These are phyloP conservation scores for Bryconaethiops microstoma DNA, from an alignment of 2,797 vertebrate genomes.

Conservation along the genomic window DNA sequence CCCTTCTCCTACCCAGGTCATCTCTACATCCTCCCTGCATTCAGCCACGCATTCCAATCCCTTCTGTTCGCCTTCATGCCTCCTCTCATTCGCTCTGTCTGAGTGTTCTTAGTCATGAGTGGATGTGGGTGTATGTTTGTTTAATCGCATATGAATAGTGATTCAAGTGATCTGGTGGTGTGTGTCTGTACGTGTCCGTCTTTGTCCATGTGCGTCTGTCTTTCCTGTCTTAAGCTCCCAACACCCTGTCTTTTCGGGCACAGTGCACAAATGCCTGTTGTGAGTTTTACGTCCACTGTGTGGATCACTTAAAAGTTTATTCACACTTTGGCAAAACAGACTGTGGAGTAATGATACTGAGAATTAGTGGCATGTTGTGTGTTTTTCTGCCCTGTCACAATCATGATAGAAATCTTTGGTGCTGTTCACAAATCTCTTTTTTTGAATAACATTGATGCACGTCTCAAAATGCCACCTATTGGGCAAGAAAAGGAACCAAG, in stretches of 20 bases:
- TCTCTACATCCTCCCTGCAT: slow-evolving; percentile 60
- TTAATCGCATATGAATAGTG: slow-evolving; percentile 17
- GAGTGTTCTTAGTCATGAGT: slow-evolving; percentile 19
- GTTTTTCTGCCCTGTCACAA: slow-evolving; percentile 8
- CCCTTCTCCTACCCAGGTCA: slow-evolving; percentile 74
- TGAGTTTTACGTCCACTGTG: slow-evolving; percentile 57
- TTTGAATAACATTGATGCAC: not conserved
- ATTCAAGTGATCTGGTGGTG: not conserved
- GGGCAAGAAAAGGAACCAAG: slow-evolving; percentile 7
- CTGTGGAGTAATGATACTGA: slow-evolving; percentile 22
- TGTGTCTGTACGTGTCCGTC: not conserved
- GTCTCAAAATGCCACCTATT: not conserved
- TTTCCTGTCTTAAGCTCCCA: not conserved
- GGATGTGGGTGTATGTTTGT: slow-evolving; percentile 21
- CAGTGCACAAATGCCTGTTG: slow-evolving; percentile 46
- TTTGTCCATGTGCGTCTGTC: slow-evolving; percentile 23
- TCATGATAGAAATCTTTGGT: not conserved
- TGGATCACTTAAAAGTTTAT: slow-evolving; percentile 58
- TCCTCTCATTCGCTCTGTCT: slow-evolving; percentile 39
- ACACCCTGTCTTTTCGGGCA: slow-evolving; percentile 42
- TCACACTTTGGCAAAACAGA: slow-evolving; percentile 41
- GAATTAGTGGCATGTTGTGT: slow-evolving; percentile 25
- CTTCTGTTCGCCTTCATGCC: slow-evolving; percentile 22
- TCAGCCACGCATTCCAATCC: slow-evolving; percentile 52
- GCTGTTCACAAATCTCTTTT: not conserved